These are phyloP conservation scores for Plagiodera versicolora DNA, from an alignment of 2,888 invertebrate genomes.

Conservation along the genomic window DNA sequence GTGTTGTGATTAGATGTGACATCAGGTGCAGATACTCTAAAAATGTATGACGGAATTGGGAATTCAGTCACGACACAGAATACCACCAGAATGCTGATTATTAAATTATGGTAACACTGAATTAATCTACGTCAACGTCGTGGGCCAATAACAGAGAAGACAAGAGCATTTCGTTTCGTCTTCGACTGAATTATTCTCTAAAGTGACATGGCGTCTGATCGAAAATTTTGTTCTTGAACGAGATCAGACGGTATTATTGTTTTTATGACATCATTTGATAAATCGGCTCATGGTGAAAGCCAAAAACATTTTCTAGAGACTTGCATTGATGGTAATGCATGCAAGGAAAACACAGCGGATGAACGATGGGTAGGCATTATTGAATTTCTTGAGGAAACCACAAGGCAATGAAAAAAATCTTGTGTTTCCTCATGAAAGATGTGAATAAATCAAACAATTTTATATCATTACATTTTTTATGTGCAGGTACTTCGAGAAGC, in stretches of 20 bases:
- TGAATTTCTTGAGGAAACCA: conserved; percentile 41
- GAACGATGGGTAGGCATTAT: conserved; percentile 90
- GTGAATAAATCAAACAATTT: conserved; percentile 35
- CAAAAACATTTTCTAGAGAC: conserved; percentile 74
- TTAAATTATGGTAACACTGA: conserved; percentile 37
- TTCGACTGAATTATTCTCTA: conserved; percentile 57
- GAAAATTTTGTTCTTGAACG: conserved; percentile 69
- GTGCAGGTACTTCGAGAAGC: conserved; percentile 97
- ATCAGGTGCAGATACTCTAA: too few relatives aligned
- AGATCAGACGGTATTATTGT: conserved; percentile 66
- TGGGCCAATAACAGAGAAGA: conserved; percentile 51
- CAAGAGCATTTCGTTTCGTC: conserved; percentile 51
- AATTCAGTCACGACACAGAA: conserved; percentile 2
- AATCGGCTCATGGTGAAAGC: conserved; percentile 73
- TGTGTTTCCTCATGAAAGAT: conserved; percentile 18
- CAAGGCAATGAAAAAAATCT: conserved; percentile 39
- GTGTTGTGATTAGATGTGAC: too few relatives aligned
- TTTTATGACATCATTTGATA: conserved; percentile 74
- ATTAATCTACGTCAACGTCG: conserved; percentile 29
- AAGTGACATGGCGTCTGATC: conserved; percentile 81
- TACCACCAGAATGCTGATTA: conserved; percentile 11
- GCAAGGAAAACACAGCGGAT: conserved; percentile 99
- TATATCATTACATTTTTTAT: conserved; percentile 50
- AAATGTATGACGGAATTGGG: too few relatives aligned
- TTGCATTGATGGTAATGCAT: conserved; percentile 99